Evolutionary conservation across 2,113 vertebrate species (phyloP), one percentile per base, ranked within the genome.

Genomic region (Solea senegalensis): DNA sequence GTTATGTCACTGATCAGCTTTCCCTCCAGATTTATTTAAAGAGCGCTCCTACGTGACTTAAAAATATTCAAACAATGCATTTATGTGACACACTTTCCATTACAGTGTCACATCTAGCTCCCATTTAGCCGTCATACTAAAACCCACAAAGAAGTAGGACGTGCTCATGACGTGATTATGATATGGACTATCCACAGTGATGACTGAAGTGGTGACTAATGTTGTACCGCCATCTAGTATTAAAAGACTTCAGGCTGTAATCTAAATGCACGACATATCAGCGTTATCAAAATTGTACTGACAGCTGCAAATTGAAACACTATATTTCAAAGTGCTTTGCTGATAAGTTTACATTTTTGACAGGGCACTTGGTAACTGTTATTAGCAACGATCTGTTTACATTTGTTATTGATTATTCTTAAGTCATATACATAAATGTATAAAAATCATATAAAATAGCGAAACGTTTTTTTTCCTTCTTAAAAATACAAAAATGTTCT

Each of bases 121-220:
- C 9, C 3, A 56, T 54, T 49, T 27, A 67, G 13, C 34, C 43
- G 66, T 71, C 26, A 56, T 4, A 15, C 56, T 9, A 43, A 76
- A 81, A 56, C 56, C 21, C 60, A 66, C 56, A 72, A 78, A n/a
- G 2, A 40, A 13, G 7, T 13, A 65, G 40, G 16, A 53, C 5
- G 16, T 21, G 48, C 46, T 41, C 12, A 5, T 48, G 59, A 43
- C n/a, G 63, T 10, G 16, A 16, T 69, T 55, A 76, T 73, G 58
- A 65, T 39, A 72, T 8, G 39, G 21, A 6, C 44, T 53, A 53
- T 61, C 76, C 73, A 65, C 66, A 65, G 67, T 50, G 51, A 72
- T 45, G 69, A 60, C 64, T 21, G 21, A 59, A 26, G 41, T 56
- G 74, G 39, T 58, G 48, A 13, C 60, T 64, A 52, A 50, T 0